Evolutionary conservation across 1,140 invertebrate species (phyloP).

Genomic region (Zaprionus gabonicus): DNA sequence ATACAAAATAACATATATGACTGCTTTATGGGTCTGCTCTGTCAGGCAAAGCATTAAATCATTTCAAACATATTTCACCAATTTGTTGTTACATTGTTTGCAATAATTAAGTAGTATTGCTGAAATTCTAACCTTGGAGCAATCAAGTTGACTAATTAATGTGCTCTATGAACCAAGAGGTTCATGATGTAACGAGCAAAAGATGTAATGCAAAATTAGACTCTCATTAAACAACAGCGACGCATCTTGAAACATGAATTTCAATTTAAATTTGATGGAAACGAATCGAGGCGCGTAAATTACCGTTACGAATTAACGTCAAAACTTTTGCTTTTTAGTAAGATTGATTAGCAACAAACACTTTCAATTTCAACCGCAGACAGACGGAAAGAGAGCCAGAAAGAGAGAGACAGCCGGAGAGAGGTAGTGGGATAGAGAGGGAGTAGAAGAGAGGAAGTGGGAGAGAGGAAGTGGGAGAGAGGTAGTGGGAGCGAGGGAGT

Average conservation of each 20-base stretch:
- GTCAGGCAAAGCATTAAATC: no score
- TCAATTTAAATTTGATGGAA: conserved; percentile 12
- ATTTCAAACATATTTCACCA: not conserved
- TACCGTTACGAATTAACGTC: conserved; percentile 41
- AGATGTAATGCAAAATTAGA: not conserved
- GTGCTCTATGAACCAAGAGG: conserved; percentile 1
- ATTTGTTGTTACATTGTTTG: not conserved
- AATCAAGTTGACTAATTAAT: conserved; percentile 9
- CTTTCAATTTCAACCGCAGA: conserved; percentile 61
- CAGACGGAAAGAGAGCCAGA: conserved; percentile 10
- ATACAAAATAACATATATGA: not conserved
- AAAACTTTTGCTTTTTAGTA: conserved; percentile 58
- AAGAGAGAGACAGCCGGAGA: not conserved
- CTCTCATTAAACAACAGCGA: not conserved
- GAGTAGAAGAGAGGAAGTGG: conserved; percentile 2
- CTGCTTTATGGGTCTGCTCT: no score
- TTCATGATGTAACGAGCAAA: conserved; percentile 2
- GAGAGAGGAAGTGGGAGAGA: conserved; percentile 12
- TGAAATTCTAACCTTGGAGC: conserved; percentile 12
- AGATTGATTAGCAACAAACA: conserved; percentile 59
- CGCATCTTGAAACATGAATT: not conserved
- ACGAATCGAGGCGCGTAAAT: conserved; percentile 52
- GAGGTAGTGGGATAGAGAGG: conserved; percentile 23
- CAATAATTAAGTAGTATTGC: not conserved
- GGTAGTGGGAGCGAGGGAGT: conserved; percentile 10